Evolutionary conservation across 2,113 vertebrate genomes (phyloP), one percentile per base, ranked within the genome.

Genomic region (Synodontis membranacea): DNA sequence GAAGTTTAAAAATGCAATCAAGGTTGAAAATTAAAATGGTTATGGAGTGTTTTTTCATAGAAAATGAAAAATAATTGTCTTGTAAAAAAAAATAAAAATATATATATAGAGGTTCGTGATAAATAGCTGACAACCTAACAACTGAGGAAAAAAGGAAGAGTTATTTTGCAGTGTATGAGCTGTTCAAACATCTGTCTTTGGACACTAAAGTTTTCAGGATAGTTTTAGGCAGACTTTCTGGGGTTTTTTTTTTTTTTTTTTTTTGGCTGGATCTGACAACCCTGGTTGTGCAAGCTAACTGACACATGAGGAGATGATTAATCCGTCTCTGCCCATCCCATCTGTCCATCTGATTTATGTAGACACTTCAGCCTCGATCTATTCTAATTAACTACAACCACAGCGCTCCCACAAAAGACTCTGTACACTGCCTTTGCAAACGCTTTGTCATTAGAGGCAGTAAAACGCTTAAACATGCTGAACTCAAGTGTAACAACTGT

Each of bases 301-400:
- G 58, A 81, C 75, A 80, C 39, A 76, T 74, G 48, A 84, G 42
- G 52, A 88, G 83, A 89, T 89, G 89, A 91, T 88, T 86, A 89
- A 90, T 88, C 86, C 52, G 17, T 48, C 60, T 28, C 74, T 88
- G 80, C 80, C 86, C 88, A 83, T 83, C 88, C 88, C 84, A 84
- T 86, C 86, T 89, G 91, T 90, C 89, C 66, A 68, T 76, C 78
- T 91, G 89, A 90, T 91, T 88, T 89, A 91, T 92, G 76, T 84
- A 86, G 89, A 86, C 75, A 80, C 87, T 80, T 87, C 80, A 89
- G 76, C 81, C 86, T 86, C 39, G 68, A 88, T 91, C 90, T 88
- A 86, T 89, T 91, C 88, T 89, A 89, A 88, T 90, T 91, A 90
- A 90, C 87, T 86, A 89, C 88, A 90, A 83, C 76, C 86, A 58